Evolutionary conservation across 2,113 vertebrate genomes (phyloP).

Genomic region (Mustela nigripes): DNA sequence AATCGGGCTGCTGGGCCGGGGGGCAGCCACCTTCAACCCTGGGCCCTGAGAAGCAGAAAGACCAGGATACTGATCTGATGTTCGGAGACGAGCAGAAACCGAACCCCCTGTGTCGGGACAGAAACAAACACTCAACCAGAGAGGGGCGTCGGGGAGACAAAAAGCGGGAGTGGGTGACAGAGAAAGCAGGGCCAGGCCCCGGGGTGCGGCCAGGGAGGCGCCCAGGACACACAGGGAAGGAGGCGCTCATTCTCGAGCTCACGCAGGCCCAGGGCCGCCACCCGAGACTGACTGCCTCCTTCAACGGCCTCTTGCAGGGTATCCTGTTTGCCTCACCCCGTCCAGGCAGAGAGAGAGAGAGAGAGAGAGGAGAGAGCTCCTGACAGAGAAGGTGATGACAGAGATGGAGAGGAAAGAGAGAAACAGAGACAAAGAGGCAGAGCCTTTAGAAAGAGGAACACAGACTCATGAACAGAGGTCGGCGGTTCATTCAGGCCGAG

Average conservation of each 20-base stretch:
- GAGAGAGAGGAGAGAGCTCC: background rate
- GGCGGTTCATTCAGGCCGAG: rapidly evolving
- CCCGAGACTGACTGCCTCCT: background rate
- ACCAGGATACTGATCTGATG: background rate
- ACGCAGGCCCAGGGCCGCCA: background rate
- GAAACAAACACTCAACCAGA: background rate
- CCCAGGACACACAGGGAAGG: background rate
- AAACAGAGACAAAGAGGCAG: background rate
- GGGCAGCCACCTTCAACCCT: background rate
- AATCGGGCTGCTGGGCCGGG: background rate
- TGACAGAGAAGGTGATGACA: background rate
- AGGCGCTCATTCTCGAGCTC: background rate
- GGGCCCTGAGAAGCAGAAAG: background rate
- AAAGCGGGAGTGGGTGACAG: background rate
- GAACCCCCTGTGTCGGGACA: background rate
- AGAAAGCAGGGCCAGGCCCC: background rate
- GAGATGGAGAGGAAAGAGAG: background rate
- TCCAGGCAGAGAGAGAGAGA: background rate
- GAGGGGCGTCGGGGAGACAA: background rate
- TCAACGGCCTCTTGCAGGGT: background rate
- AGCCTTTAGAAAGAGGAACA: background rate
- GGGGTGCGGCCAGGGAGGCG: background rate
- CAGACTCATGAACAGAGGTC: background rate
- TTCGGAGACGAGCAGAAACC: background rate
- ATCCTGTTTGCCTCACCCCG: background rate